phyloP scores from a whole-genome alignment of 2,797 vertebrate species.

The Sebastes minor region DNA sequence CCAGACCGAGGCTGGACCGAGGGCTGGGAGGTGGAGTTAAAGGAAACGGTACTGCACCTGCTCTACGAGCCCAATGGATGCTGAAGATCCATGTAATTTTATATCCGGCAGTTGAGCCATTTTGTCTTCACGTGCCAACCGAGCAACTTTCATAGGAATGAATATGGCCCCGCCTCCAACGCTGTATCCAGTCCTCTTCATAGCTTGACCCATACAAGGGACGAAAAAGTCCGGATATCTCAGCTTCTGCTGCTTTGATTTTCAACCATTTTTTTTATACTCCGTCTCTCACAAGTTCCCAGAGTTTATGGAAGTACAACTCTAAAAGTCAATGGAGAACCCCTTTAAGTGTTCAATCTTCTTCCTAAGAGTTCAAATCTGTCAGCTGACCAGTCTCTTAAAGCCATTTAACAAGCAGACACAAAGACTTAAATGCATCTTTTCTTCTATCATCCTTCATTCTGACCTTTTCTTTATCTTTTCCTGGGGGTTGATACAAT shows the following conservation, averaged over 20 bases:
- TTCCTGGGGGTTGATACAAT: not conserved
- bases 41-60: too few species aligned
- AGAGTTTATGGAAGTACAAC: not conserved
- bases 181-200: not conserved
- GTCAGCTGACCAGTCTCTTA: not conserved
- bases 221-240: too few species aligned
- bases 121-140: too few species aligned
- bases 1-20: not conserved
- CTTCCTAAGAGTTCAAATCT: not conserved
- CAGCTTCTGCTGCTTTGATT: not conserved
- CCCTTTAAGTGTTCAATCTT: not conserved
- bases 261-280: not conserved
- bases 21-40: too few species aligned
- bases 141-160: too few species aligned
- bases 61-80: too few species aligned
- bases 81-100: too few species aligned
- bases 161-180: not conserved
- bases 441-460: not conserved
- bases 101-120: too few species aligned
- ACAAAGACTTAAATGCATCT: not conserved
- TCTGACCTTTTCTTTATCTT: not conserved
- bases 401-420: not conserved
- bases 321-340: not conserved
- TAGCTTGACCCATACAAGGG: too few species aligned
- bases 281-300: not conserved